Base-by-base conservation (phyloP, 2,888 invertebrate species). In the Carpatolechia fugitivella region DNA sequence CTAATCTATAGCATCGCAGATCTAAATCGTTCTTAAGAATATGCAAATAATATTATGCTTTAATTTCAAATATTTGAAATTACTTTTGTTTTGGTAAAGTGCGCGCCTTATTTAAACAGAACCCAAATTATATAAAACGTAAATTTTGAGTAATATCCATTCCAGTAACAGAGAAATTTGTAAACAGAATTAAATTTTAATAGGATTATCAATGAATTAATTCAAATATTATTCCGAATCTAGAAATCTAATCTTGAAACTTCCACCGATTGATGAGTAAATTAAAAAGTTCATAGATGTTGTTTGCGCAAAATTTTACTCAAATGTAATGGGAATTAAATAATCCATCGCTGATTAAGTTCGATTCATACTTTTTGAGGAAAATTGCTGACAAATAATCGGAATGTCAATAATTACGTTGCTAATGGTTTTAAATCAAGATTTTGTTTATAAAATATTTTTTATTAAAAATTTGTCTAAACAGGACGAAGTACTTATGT, bases 121-220 rank as follows among this genome's bases (percentile, higher is more conserved):
- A 4, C 10, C 3, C 16, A 41, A 41, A 18, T 41, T 41, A 41
- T 20, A 18, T 18, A 20, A 41, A 11, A 18, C 18, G 10, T 41
- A 11, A 16, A 18, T 41, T 18, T 24, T 24, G 24, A 41, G 18
- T 18, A 18, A 41, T 41, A 41, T 41, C 40, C 40, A 41, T 11
- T 41, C 40, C 40, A 41, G 8, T 29, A 24, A 13, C 13, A 20
- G n/a, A 41, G 41, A 48, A 31, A 31, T 48, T 16, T 16, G 20
- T 33, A 48, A 48, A 48, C 48, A 33, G n/a, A 31, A 16, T 29
- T 44, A 10, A 44, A 33, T 33, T n/a, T 40, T 24, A 48, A 16
- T 33, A 13, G 33, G 33, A 48, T 48, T 35, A 48, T 48, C 33
- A 16, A 18, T 18, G 30, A 20, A 30, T 48, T 35, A 11, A 35